Base-by-base conservation (phyloP, 2,797 vertebrate species). In the Meda fulgida region DNA sequence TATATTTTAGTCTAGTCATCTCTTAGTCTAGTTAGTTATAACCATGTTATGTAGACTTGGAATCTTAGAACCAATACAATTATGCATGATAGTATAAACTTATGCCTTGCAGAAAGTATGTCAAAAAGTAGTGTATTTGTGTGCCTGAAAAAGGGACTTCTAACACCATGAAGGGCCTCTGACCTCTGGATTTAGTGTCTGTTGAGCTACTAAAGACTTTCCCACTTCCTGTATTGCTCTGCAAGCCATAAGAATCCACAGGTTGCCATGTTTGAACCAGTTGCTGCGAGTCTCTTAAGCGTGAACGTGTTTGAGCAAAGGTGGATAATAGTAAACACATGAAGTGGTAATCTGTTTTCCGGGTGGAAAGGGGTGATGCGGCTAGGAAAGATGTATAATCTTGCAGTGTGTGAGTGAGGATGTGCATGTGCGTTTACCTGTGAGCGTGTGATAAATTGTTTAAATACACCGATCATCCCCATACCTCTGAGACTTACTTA, bases 241-340 rank as follows among this genome's bases (percentile, higher is more conserved):
- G 53, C 85, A 90, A 87, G 91, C 89, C 91, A 91, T 90, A 92
- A 85, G 87, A 91, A 91, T 87, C 90, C 89, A 85, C 21, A 4
- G 84, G 91, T n/a, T 38, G 29, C 90, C 89, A 89, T 91, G 90
- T 92, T 92, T 90, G 87, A 91, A 89, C 90, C 87, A 78, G 90
- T 91, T 85, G 87, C 89, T 77, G 89, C 89, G 84, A 93, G 91
- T 91, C 89, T 87, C 92, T 92, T 80, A 38, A 78, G 67, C 91
- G 85, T 93, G 90, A 91, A 70, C 23, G 72, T 70, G 85, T 80
- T 72, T 85, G 85, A 81, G 84, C 80, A 86, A 85, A 86, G 87
- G 90, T 87, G 89, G 60, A 89, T 93, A 91, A 93, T 92, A 92
- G 90, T 92, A 91, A 92, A 92, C 93, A 92, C 92, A 92, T 93